phyloP scores from a whole-genome alignment of 2,888 invertebrate genomes.

The Stenolophus ochropezus region DNA sequence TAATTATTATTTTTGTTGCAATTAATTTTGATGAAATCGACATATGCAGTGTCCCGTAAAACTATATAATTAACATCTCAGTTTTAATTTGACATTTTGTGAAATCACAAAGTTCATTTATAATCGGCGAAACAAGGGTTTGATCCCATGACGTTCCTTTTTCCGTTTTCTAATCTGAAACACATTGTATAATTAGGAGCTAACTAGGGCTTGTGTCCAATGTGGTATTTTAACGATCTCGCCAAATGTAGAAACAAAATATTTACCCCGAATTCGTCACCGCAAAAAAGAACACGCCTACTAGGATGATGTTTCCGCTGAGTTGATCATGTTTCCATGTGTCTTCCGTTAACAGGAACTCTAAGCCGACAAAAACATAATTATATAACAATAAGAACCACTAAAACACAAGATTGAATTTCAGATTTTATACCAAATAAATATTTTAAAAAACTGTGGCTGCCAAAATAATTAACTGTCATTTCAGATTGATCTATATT shows the following conservation, averaged over 20 bases:
- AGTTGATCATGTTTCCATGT: constrained; percentile 6
- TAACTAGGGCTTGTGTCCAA: constrained; percentile 43
- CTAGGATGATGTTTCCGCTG: constrained; percentile 8
- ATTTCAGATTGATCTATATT: too few species aligned
- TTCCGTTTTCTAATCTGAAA: constrained; percentile 36
- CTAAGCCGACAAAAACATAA: too few species aligned
- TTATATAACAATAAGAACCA: too few species aligned
- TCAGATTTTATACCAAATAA: too few species aligned
- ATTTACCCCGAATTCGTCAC: constrained; percentile 52
- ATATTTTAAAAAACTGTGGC: too few species aligned
- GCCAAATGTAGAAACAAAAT: constrained; percentile 51
- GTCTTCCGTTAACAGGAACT: constrained; percentile 19
- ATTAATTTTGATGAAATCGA: background rate
- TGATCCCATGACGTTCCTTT: background rate
- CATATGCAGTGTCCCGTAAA: background rate
- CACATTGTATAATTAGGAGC: constrained; percentile 10
- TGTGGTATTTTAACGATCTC: constrained; percentile 57
- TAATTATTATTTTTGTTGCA: too few species aligned
- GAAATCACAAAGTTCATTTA: background rate
- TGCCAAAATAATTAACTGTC: too few species aligned
- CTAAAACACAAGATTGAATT: too few species aligned
- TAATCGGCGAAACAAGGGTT: background rate
- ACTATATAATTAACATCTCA: background rate
- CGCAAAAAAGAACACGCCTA: constrained; percentile 47
- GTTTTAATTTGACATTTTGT: background rate